Evolutionary conservation across 2,888 invertebrate genomes (phyloP), one percentile per base, ranked within the genome.

Genomic region (Lochmaea crataegi): DNA sequence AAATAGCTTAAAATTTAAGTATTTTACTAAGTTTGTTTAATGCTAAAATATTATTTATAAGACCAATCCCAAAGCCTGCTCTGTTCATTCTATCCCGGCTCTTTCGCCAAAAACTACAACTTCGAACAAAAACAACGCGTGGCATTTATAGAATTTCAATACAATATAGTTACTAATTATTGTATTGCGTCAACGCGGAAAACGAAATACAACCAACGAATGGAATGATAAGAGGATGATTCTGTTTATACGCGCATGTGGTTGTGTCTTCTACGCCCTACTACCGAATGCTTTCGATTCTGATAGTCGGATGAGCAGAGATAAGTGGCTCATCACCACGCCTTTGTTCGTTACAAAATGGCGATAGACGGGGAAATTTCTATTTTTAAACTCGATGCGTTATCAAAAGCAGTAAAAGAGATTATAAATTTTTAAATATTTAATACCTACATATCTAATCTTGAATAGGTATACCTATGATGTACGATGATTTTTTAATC

Each of bases 301-400:
- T 64, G 75, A 76, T 65, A 72, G 78, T 73, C 73, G 78, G 78
- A 78, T 78, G 78, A 77, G 77, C 75, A 78, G 61, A 78, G 78
- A 77, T 77, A 77, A 76, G 76, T 72, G 68, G 71, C 71, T 60
- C 75, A 77, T 76, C 78, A 74, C 75, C 77, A 73, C 77, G 77
- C 77, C 78, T 77, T 65, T 58, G 61, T 18, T 63, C 26, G 48
- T 26, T 42, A 74, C 70, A 77, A 77, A 77, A 77, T 77, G 77
- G 77, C 75, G 76, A 18, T 14, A n/a, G n/a, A 58, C 22, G 2
- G 58, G 53, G 16, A 53, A 53, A 38, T 38, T 32, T 26, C 5
- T 60, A 14, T 60, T 38, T 60, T 60, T 60, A 12, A 22, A 12
- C 11, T 51, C 0, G 14, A n/a, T n/a, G 6, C 9, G 45, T 14